phyloP scores from a whole-genome alignment of 2,113 vertebrate genomes.

The Sterna hirundo region DNA sequence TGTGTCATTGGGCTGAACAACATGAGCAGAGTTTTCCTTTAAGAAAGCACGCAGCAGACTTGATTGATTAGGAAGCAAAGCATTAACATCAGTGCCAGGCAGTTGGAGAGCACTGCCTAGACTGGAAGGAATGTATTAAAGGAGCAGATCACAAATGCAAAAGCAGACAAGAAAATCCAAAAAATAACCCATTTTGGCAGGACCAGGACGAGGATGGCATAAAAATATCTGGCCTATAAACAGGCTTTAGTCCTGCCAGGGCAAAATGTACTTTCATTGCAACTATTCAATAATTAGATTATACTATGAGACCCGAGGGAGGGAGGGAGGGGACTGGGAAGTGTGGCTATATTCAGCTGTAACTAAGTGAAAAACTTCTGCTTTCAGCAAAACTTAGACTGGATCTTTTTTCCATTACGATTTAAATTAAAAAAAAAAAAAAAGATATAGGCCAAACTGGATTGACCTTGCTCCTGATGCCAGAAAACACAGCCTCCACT shows the following conservation, averaged over 20 bases:
- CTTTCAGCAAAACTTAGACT: neutral
- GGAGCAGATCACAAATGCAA: neutral
- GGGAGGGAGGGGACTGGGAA: neutral
- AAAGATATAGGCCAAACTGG: neutral
- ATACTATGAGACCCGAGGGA: neutral
- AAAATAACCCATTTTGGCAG: neutral
- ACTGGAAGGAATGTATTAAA: slow-evolving; percentile 48
- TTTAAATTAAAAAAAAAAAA: neutral
- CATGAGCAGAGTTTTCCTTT: slow-evolving; percentile 27
- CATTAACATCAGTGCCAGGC: slow-evolving; percentile 28
- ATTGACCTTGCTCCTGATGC: neutral
- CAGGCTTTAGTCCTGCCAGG: neutral
- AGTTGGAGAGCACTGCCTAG: slow-evolving; percentile 30
- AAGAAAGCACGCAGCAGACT: neutral
- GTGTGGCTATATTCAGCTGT: neutral
- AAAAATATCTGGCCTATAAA: neutral
- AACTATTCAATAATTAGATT: neutral
- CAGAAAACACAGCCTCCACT: slow-evolving; percentile 12
- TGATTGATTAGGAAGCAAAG: slow-evolving; percentile 13
- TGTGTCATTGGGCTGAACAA: neutral
- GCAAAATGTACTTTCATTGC: neutral
- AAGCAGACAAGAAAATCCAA: neutral
- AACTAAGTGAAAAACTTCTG: neutral
- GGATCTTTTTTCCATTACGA: neutral
- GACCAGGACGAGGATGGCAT: neutral